These are phyloP conservation scores for Zaprionus nigranus DNA, from an alignment of 1,140 invertebrate genomes.

Conservation along the genomic window DNA sequence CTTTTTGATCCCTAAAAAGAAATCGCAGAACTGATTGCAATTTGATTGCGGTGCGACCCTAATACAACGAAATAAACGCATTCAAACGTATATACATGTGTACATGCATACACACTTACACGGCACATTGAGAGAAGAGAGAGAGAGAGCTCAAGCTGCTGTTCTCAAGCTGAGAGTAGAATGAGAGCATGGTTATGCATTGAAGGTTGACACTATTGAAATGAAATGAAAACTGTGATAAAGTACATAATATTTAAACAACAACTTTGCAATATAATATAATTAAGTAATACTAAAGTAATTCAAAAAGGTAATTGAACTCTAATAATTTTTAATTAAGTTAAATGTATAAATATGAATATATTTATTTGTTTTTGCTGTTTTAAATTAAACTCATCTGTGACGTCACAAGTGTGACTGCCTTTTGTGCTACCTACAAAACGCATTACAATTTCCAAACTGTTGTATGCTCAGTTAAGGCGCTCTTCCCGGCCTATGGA, in stretches of 20 bases:
- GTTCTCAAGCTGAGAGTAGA: constrained; percentile 8
- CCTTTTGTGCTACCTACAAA: constrained; percentile 5
- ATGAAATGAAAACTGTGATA: not conserved
- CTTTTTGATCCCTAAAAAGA: not conserved
- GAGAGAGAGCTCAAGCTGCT: constrained; percentile 1
- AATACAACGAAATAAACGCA: not conserved
- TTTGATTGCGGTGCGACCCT: not conserved
- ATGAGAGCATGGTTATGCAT: not conserved
- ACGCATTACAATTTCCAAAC: not conserved
- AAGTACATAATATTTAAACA: no score
- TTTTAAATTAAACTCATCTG: not conserved
- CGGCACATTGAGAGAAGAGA: not conserved
- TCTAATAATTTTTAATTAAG: not conserved
- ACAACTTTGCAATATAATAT: not conserved
- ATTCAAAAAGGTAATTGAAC: not conserved
- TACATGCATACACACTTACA: not conserved
- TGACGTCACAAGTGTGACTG: constrained; percentile 11
- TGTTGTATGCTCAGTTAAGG: constrained; percentile 1
- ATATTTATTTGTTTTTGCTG: not conserved
- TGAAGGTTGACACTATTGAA: not conserved
- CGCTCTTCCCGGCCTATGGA: not conserved
- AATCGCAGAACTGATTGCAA: not conserved
- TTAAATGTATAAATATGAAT: no score
- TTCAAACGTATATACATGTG: not conserved
- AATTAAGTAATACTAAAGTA: not conserved